These are phyloP conservation scores for Paelopatides confundens DNA, from an alignment of 53 echinoderm and acorn worm species.

Conservation along the genomic window DNA sequence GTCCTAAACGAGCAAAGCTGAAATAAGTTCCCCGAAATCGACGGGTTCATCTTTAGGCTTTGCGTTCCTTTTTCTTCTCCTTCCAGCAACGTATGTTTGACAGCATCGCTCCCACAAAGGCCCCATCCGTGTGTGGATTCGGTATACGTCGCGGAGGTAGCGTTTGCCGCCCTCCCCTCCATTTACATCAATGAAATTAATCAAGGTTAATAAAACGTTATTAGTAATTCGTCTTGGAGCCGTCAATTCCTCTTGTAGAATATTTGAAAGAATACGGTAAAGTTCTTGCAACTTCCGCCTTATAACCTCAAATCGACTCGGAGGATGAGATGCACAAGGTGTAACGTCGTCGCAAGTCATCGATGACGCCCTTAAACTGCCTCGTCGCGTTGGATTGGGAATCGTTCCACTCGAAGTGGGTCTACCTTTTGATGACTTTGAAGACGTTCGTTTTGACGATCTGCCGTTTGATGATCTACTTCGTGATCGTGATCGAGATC, in stretches of 20 bases:
- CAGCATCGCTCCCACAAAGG: slow-evolving; percentile 18
- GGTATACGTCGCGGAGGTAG: not conserved
- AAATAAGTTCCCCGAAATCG: slow-evolving; percentile 3
- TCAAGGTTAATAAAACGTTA: not conserved
- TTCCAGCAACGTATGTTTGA: not conserved
- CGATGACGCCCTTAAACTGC: not conserved
- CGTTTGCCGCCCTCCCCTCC: not conserved
- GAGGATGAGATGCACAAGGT: not conserved
- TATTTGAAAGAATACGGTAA: slow-evolving; percentile 30
- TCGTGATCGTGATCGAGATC: slow-evolving; percentile 4
- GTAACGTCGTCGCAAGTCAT: not conserved
- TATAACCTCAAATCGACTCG: not conserved
- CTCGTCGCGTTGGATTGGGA: not conserved
- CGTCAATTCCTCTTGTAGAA: not conserved
- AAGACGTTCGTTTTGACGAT: slow-evolving; percentile 17
- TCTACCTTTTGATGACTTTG: not conserved
- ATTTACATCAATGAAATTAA: not conserved
- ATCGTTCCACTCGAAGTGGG: not conserved
- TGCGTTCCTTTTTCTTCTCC: not conserved
- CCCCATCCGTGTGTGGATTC: not conserved
- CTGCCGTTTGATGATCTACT: not conserved
- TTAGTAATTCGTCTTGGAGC: not conserved
- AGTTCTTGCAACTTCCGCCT: not conserved
- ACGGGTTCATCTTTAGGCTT: not conserved
- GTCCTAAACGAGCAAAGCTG: slow-evolving; percentile 3